phyloP scores from a whole-genome alignment of 2,888 invertebrate genomes.

The Megalurothrips usitatus region DNA sequence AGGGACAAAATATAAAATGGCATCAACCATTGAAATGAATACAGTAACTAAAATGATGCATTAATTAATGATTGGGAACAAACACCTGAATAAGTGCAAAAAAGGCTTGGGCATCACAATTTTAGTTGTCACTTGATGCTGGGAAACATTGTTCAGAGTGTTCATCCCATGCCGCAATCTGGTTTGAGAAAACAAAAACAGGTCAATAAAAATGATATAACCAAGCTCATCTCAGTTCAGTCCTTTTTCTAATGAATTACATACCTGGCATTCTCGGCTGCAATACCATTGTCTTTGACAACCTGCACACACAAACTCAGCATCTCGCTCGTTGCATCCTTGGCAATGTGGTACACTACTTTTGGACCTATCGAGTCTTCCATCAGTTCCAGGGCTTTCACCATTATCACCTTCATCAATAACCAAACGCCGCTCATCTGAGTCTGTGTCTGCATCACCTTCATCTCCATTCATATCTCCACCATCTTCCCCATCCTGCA shows the following conservation, averaged over 20 bases:
- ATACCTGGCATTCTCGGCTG: conserved; percentile 86
- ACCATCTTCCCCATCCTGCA: conserved; percentile 55
- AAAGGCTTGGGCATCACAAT: conserved; percentile 9
- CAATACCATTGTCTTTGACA: conserved; percentile 94
- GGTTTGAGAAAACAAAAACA: conserved; percentile 36
- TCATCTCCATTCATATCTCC: conserved; percentile 49
- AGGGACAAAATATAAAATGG: not conserved
- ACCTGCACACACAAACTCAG: conserved; percentile 84
- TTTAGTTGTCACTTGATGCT: not conserved
- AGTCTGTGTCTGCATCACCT: conserved; percentile 43
- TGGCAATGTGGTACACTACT: conserved; percentile 70
- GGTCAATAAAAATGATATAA: conserved; percentile 32
- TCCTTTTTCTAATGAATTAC: conserved; percentile 34
- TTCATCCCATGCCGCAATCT: conserved; percentile 84
- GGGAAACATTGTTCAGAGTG: conserved; percentile 72
- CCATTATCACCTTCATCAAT: conserved; percentile 49
- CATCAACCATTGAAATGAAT: not conserved
- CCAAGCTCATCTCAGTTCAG: not conserved
- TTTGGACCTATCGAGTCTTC: conserved; percentile 34
- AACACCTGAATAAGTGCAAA: not conserved
- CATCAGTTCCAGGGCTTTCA: conserved; percentile 40
- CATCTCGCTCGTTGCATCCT: conserved; percentile 74
- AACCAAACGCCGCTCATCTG: conserved; percentile 41
- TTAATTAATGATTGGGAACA: not conserved
- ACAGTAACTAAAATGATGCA: not conserved